A percentile compares a stretch with the other conserved stretches of the same genome.
Conservation (phyloP, 1,140 invertebrate species). For the Drosophila nigromelanica region DNA sequence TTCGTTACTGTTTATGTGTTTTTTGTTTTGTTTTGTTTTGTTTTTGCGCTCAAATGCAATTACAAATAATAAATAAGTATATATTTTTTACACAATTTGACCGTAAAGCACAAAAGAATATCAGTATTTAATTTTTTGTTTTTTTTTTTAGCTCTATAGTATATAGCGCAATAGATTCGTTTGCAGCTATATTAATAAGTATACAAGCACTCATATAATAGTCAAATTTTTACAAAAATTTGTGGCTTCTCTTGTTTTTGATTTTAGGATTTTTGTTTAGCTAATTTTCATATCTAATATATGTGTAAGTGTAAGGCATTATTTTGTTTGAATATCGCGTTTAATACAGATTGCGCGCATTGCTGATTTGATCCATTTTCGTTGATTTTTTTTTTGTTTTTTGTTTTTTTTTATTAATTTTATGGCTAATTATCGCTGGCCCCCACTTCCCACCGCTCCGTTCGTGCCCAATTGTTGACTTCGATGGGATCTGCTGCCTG, state of each 20-base stretch:
- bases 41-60: conserved; percentile 74
- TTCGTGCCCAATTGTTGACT: background rate
- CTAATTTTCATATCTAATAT: conserved; percentile 68
- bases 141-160: conserved; percentile 3
- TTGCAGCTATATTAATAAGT: conserved; percentile 36
- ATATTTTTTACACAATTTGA: conserved; percentile 76
- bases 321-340: conserved; percentile 71
- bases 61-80: conserved; percentile 78
- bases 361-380: conserved; percentile 75
- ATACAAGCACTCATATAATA: conserved; percentile 36
- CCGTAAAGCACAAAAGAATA: conserved; percentile 45
- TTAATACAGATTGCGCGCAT: conserved; percentile 62
- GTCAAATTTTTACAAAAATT: conserved; percentile 31
- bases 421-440: conserved; percentile 67
- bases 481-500: background rate
- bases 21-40: conserved; percentile 43
- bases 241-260: conserved; percentile 23
- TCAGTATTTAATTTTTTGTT: too few species aligned
- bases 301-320: conserved; percentile 72
- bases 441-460: background rate
- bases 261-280: conserved; percentile 34
- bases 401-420: conserved; percentile 21
- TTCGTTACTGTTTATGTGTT: conserved; percentile 29
- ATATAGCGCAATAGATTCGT: background rate
- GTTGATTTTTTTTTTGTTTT: conserved; percentile 45